Evolutionary conservation across 2,888 invertebrate genomes (phyloP).

Genomic region (Automeris io): DNA sequence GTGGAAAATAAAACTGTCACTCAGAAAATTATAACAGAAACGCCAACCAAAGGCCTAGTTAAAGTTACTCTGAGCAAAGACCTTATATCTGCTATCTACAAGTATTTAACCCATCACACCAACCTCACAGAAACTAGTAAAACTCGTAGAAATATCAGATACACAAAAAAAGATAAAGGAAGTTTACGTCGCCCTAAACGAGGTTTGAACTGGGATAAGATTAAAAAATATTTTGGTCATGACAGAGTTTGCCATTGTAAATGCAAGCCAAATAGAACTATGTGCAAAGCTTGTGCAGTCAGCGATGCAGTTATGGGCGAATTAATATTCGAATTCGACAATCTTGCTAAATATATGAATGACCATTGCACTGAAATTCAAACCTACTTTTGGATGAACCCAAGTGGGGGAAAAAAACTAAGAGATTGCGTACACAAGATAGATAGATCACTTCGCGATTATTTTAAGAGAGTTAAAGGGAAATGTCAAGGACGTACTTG

Average conservation of each 20-base stretch:
- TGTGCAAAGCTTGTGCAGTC: slow-evolving; percentile 55
- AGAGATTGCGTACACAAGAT: slow-evolving; percentile 46
- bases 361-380: slow-evolving; percentile 63
- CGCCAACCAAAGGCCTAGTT: slow-evolving; percentile 16
- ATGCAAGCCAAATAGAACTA: slow-evolving; percentile 41
- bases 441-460: slow-evolving; percentile 43
- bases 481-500: slow-evolving; percentile 52
- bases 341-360: slow-evolving; percentile 47
- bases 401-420: slow-evolving; percentile 48
- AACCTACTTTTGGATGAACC: slow-evolving; percentile 58
- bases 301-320: slow-evolving; percentile 54
- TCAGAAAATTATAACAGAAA: slow-evolving; percentile 20
- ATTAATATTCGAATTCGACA: slow-evolving; percentile 53
- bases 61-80: slow-evolving; percentile 40
- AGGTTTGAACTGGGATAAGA: slow-evolving; percentile 32
- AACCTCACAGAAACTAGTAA: slow-evolving; percentile 18
- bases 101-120: slow-evolving; percentile 35
- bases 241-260: slow-evolving; percentile 49
- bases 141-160: slow-evolving; percentile 8
- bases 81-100: slow-evolving; percentile 40
- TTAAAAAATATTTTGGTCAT: slow-evolving; percentile 43
- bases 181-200: slow-evolving; percentile 12
- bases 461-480: slow-evolving; percentile 51
- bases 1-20: slow-evolving; percentile 9
- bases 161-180: slow-evolving; percentile 3